Evolutionary conservation across 2,113 vertebrate genomes (phyloP).

Genomic region (Ophthalmolycus amberensis): DNA sequence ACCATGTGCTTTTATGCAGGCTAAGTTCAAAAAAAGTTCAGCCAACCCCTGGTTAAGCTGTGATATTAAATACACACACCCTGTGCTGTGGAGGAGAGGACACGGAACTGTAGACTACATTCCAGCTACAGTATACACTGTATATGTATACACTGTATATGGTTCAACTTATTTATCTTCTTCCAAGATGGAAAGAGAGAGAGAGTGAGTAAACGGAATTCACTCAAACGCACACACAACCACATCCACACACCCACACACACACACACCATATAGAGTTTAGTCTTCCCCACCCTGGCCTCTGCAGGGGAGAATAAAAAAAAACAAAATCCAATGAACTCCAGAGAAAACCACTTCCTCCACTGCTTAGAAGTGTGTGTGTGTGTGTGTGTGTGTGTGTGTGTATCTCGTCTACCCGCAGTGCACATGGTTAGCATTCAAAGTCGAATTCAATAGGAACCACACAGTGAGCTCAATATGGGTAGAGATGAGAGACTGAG

Average conservation of each 20-base stretch:
- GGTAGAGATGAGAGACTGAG: constrained; percentile 57
- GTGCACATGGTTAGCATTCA: constrained; percentile 78
- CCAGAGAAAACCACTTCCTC: constrained; percentile 75
- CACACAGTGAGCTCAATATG: constrained; percentile 71
- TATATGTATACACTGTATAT: not conserved
- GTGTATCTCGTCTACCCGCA: constrained; percentile 52
- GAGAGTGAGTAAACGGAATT: constrained; percentile 22
- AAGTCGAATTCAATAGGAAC: constrained; percentile 73
- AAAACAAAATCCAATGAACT: constrained; percentile 65
- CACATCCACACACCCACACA: constrained; percentile 23
- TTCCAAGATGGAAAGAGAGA: not conserved
- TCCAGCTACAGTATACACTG: not conserved
- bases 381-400: constrained; percentile 35
- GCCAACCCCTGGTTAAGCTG: not conserved
- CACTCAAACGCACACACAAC: constrained; percentile 15
- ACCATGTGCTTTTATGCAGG: constrained; percentile 5
- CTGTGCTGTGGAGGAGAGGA: not conserved
- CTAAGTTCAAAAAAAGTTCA: constrained; percentile 37
- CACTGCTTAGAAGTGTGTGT: constrained; percentile 40
- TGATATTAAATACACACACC: not conserved
- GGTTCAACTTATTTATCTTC: not conserved
- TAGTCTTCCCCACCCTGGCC: constrained; percentile 49
- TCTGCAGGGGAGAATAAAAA: constrained; percentile 56
- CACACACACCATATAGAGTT: constrained; percentile 31
- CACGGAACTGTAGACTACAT: not conserved